Evolutionary conservation across 1,140 invertebrate genomes (phyloP), one percentile per base, ranked within the genome.

Genomic region (Rhizoglyphus robini): DNA sequence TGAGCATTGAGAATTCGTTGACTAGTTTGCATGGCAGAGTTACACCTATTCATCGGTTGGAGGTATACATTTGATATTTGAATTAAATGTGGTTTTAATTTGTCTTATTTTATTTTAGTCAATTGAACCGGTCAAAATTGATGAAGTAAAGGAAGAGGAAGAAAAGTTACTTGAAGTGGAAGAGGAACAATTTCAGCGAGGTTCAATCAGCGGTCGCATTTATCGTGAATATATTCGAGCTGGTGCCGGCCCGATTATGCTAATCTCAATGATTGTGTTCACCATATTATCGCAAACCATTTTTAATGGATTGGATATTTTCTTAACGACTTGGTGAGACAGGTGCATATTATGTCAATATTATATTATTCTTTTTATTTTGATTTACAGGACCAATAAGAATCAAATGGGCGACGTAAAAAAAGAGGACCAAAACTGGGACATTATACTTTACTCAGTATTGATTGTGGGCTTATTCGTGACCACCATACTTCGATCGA

Each of bases 401-500:
- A 67, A 67, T 41, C 65, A 58, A 41, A n/a, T 2, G 15, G 27
- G 25, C 15, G 4, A 66, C 13, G 8, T 2, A 29, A 13, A 29
- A n/a, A 38, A n/a, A 30, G n/a, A 59, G n/a, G 62, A 67, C n/a
- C 65, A 67, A 67, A 54, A 38, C n/a, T n/a, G 8, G 1, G 64
- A 67, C 32, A 66, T 67, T 29, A 38, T 31, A 1, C 20, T 78
- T n/a, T 78, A 76, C 66, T 70, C 74, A 15, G 73, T 70, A 3
- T 71, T 78, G 23, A 75, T 76, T 20, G 69, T 65, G 11, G 68
- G 49, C 30, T 72, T 77, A 0, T 76, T 77, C 57, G 46, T 77
- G 1, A 73, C 76, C 63, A 75, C 75, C 15, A 65, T 77, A 20
- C 58, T 76, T 0, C 76, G 86, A 63, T 86, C 85, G 1, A 79